Base-by-base conservation (phyloP, 2,888 invertebrate species). In the Seira sanloemensis region DNA sequence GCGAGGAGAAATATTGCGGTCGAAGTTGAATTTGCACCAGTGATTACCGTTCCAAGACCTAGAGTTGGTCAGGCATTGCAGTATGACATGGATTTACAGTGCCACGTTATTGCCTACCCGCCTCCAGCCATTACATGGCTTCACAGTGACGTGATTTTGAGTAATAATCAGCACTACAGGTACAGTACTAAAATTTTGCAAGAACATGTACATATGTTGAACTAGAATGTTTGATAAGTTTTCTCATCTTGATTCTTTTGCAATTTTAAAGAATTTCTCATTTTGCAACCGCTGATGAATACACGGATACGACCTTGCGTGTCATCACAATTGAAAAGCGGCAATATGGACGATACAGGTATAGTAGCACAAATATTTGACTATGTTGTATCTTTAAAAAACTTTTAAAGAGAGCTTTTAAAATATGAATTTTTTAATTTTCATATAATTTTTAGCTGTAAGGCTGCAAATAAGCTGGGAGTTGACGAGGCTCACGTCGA, bases 101-200 rank as follows among this genome's bases (percentile, higher is more conserved):
- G 98, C 90, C 97, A 97, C 91, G 96, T 97, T 23, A 97, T 97
- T 91, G 98, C 98, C 0, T 97, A 97, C 91, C 98, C 98, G 0
- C 97, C 97, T 1, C 98, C 98, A 0, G 96, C 96, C 0, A 97
- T 98, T 87, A 93, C 94, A 0, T 98, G 98, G 98, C 92, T 96
- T 2, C 97, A 97, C 91, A 92, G 92, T 89, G 97, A 97, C 75
- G 95, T 95, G 68, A 94, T 95, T 84, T 91, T 97, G 1, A 95
- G 96, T 0, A 97, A 97, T 90, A 97, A 97, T 91, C 97, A 97
- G 90, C 97, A 97, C 92, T 96, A 96, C 91, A 93, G 93, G 94
- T 94, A 88, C n/a, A n/a, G n/a, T n/a, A n/a, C n/a, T n/a, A n/a
- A n/a, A n/a, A n/a, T n/a, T n/a, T n/a, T n/a, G n/a, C n/a, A n/a